Evolutionary conservation across 2,888 invertebrate species (phyloP), one percentile per base, ranked within the genome.

Genomic region (Germaria angustata): DNA sequence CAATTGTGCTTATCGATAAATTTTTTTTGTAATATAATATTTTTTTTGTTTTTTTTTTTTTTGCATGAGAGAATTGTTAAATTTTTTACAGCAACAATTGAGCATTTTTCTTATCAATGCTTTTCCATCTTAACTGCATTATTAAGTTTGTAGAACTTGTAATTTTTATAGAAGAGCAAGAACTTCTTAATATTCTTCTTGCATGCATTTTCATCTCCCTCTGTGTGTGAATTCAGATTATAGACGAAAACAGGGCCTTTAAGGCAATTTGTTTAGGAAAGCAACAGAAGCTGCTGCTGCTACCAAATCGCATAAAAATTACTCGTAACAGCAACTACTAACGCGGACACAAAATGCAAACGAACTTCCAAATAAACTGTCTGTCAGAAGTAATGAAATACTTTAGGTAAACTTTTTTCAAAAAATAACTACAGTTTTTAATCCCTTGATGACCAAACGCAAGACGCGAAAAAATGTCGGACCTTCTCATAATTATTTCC

Each of bases 261-360:
- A 59, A 76, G 77, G 79, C 65, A 79, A 61, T 61, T 86, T 86
- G 85, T 82, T 87, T 86, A 85, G 87, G 86, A 87, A 87, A 87
- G 86, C 87, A 88, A 88, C 88, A 88, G 88, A 88, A 88, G 88
- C 88, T 88, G 85, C 65, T 88, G 85, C 65, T 80, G 77, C 84
- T 78, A 80, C 77, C 73, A 81, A 76, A 77, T 73, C 15, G 46
- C 51, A 9, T 24, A 72, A 73, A 49, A 28, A 28, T 28, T 32
- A 39, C 46, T 63, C 41, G 13, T 17, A 73, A 69, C 55, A 22
- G 32, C 72, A 80, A 55, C 51, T 32, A 11, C 63, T 20, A 32
- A 6, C 36, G 66, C 41, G 51, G 11, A 36, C 39, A 17, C 68
- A 49, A 41, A 51, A 46, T 28, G 13, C 46, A 28, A 44, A 22